phyloP scores from a whole-genome alignment of 2,797 vertebrate species.

The Vipera latastei region DNA sequence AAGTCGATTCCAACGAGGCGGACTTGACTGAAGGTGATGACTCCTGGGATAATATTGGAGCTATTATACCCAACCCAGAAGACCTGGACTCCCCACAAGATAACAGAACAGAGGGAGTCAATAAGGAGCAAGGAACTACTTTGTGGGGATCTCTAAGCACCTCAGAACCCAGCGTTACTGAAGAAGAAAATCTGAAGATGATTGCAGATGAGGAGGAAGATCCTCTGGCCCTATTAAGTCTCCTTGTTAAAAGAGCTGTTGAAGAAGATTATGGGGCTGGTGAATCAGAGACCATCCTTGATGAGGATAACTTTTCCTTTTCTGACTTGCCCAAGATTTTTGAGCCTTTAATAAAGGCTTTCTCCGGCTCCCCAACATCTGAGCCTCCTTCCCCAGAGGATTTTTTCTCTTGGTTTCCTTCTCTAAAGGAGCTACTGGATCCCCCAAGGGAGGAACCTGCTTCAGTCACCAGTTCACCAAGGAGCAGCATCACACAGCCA shows the following conservation, averaged over 20 bases:
- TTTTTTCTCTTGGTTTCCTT: constrained; percentile 26
- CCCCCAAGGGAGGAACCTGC: not conserved
- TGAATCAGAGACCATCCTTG: not conserved
- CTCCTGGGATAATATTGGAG: not conserved
- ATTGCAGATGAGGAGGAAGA: not conserved
- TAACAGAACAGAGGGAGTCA: not conserved
- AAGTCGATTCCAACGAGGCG: not conserved
- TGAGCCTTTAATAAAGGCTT: constrained; percentile 8
- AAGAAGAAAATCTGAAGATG: not conserved
- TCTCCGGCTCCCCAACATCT: not conserved
- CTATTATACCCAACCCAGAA: not conserved
- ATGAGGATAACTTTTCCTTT: constrained; percentile 21
- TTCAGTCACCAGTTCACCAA: not conserved
- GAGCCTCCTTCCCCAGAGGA: not conserved
- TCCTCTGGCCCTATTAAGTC: not conserved
- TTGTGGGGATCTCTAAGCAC: not conserved
- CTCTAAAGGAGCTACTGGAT: not conserved
- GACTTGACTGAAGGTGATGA: not conserved
- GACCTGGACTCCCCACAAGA: not conserved
- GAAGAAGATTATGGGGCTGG: not conserved
- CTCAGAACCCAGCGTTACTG: not conserved
- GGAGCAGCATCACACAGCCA: not conserved
- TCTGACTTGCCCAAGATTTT: constrained; percentile 15
- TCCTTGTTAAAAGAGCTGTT: not conserved
- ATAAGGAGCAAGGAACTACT: not conserved